These are phyloP conservation scores for Nysson spinosus DNA, from an alignment of 2,888 invertebrate species.

Conservation along the genomic window DNA sequence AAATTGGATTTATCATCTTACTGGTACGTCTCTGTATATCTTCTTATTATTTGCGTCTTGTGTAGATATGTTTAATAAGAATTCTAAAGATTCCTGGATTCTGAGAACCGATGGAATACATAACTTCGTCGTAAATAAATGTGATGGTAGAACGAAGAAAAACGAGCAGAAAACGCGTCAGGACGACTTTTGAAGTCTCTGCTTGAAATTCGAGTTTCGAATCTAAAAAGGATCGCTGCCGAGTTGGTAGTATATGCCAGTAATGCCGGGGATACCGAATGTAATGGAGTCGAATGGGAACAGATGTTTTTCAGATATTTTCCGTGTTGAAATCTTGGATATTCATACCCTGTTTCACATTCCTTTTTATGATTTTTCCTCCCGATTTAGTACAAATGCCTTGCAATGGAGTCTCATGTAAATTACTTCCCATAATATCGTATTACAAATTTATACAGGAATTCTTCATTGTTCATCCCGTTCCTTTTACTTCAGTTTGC, in stretches of 20 bases:
- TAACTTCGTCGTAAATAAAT: not conserved
- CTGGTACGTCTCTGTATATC: not conserved
- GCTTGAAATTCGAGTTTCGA: not conserved
- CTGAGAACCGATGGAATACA: no score
- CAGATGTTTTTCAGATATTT: conserved; percentile 17
- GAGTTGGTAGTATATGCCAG: not conserved
- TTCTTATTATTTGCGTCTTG: not conserved
- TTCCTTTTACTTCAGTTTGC: no score
- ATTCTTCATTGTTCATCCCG: no score
- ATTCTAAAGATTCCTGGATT: no score
- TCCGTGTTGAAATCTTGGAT: no score
- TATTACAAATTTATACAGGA: no score
- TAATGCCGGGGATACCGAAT: not conserved
- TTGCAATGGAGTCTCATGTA: no score
- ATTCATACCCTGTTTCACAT: no score
- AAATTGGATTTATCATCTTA: not conserved
- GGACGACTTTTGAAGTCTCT: not conserved
- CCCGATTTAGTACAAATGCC: no score
- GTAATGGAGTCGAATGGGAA: conserved; percentile 19
- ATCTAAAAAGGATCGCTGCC: not conserved
- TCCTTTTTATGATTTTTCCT: no score
- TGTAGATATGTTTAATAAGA: no score
- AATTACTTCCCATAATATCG: no score
- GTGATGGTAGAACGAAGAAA: not conserved
- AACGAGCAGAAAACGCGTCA: not conserved